Base-by-base conservation (phyloP, 2,797 vertebrate species). In the Adrianichthys oophorus region DNA sequence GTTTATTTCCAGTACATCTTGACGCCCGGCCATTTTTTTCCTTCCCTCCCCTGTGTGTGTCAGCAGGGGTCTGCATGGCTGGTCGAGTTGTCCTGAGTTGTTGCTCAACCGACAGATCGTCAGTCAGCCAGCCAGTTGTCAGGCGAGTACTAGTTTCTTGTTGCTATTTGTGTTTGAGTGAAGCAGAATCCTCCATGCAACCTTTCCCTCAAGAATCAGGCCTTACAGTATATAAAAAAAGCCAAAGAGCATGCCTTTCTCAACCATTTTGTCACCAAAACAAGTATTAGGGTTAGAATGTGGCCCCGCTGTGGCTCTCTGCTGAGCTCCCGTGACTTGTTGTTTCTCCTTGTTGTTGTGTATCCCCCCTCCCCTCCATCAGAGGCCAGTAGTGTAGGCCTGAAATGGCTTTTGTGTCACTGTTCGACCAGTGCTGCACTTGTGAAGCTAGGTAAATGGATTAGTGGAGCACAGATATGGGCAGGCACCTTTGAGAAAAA, bases 381-480 rank as follows among this genome's bases (percentile, higher is more conserved):
- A 59, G 74, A 60, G 64, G 49, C n/a, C 48, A 65, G 56, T 56
- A 40, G 37, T 42, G 62, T 48, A 45, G 45, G 68, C 26, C 59
- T 16, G 15, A 64, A 56, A 68, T 19, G 62, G 67, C 88, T 91
- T 90, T 92, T 92, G 93, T 93, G 89, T 86, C 75, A 68, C 55
- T 75, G 84, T 82, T 90, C 86, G 88, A 88, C 86, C 89, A 77
- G 76, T 52, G 89, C 70, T 54, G 68, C 73, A 80, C 92, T 92
- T 90, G 69, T 84, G 90, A 92, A 90, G 76, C 92, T 88, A 93
- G 90, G 93, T 94, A 93, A 95, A 92, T 92, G 93, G 92, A 94
- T 94, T 94, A 92, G 86, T 86, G 88, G 68, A 75, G 64, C 21
- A 70, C 74, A 92, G 91, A 94, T 90, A 90, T 89, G 85, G 89